phyloP scores from a whole-genome alignment of 2,797 vertebrate species.

The Neosilurus hyrtlii region DNA sequence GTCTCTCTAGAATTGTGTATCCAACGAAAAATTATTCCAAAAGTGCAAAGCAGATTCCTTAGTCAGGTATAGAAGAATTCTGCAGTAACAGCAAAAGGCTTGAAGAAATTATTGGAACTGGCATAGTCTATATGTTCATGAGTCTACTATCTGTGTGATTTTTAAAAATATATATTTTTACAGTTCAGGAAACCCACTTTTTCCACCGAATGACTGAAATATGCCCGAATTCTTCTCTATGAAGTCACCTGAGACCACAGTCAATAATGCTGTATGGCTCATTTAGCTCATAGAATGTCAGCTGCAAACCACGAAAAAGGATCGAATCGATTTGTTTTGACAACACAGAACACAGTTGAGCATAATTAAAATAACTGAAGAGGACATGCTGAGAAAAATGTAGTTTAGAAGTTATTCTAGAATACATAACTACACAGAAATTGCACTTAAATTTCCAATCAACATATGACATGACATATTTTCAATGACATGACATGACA shows the following conservation, averaged over 20 bases:
- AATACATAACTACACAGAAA: neutral
- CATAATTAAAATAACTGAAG: neutral
- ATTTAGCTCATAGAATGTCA: neutral
- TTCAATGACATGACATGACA: no score
- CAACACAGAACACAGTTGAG: neutral
- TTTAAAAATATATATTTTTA: neutral
- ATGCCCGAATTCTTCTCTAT: neutral
- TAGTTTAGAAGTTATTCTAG: slow-evolving; percentile 1
- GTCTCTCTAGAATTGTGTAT: no score
- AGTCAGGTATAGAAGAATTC: no score
- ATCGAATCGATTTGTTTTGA: slow-evolving; percentile 12
- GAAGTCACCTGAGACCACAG: neutral
- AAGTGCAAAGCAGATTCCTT: no score
- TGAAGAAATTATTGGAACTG: no score
- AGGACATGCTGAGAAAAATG: slow-evolving; percentile 8
- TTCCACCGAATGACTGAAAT: neutral
- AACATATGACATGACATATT: no score
- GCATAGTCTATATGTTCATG: no score
- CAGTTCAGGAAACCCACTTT: neutral
- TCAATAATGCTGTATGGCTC: neutral
- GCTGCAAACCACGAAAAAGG: neutral
- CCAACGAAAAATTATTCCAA: no score
- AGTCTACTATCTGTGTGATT: neutral
- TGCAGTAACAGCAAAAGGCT: no score
- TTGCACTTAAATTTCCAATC: neutral